Evolutionary conservation across 2,888 invertebrate species (phyloP).

Genomic region (Caenorhabditis sp.): DNA sequence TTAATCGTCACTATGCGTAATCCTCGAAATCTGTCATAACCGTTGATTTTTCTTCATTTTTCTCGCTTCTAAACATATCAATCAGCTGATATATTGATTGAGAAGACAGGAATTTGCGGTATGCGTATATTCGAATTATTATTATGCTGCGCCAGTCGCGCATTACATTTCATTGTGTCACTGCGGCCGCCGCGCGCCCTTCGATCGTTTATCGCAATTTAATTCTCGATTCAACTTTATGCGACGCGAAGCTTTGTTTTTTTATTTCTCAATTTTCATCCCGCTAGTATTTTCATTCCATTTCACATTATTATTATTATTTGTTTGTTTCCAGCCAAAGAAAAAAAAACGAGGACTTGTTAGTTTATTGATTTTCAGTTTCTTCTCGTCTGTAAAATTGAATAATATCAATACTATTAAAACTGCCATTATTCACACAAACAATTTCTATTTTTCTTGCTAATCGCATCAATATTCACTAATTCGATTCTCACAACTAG

Average conservation of each 20-base stretch:
- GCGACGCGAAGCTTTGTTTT: background rate
- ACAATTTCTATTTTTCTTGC: too few relatives aligned
- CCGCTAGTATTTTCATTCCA: background rate
- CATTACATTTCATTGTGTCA: background rate
- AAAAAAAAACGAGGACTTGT: background rate
- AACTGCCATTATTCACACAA: background rate
- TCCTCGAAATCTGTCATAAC: background rate
- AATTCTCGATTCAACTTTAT: background rate
- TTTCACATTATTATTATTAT: background rate
- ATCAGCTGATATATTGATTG: background rate
- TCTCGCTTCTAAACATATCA: background rate
- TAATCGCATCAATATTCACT: too few relatives aligned
- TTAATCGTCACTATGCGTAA: background rate
- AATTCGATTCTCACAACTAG: too few relatives aligned
- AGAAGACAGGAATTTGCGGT: background rate
- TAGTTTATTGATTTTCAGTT: background rate
- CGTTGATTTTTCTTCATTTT: background rate
- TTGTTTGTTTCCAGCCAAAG: background rate
- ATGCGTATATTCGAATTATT: background rate
- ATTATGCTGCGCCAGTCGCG: background rate
- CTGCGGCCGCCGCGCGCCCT: background rate
- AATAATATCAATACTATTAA: background rate
- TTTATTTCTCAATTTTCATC: background rate
- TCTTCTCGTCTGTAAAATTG: background rate
- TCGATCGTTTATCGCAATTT: background rate